Percentiles rank a stretch among this genome's conserved stretches.
Evolutionary conservation across 2,888 invertebrate species (phyloP).

Genomic region (Brenthis ino): DNA sequence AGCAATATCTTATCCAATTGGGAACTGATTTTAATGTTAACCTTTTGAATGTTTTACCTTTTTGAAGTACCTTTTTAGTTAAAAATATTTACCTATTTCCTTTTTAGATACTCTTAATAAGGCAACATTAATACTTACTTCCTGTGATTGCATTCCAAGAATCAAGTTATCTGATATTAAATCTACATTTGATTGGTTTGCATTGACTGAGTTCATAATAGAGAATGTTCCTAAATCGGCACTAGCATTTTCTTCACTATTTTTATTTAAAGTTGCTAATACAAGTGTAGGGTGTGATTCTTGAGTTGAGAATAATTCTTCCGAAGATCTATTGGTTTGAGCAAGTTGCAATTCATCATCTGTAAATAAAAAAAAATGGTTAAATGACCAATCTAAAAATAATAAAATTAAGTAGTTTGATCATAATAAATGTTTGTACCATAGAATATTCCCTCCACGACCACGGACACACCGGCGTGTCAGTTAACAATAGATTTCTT

Average conservation of each 20-base stretch:
- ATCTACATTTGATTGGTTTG: slow-evolving; percentile 23
- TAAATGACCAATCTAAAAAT: not conserved
- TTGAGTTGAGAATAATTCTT: slow-evolving; percentile 65
- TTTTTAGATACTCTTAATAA: too few species aligned
- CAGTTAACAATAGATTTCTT: too few species aligned
- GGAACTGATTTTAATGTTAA: too few species aligned
- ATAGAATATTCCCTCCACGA: too few species aligned
- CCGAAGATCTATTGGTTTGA: slow-evolving; percentile 61
- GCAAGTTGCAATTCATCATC: slow-evolving; percentile 68
- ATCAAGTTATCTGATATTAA: slow-evolving; percentile 45
- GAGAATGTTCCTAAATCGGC: slow-evolving; percentile 39
- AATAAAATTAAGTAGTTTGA: too few species aligned
- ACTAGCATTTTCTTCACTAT: slow-evolving; percentile 34
- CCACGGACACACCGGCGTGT: too few species aligned
- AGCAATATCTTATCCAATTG: too few species aligned
- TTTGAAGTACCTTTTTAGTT: too few species aligned
- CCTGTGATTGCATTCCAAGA: slow-evolving; percentile 50
- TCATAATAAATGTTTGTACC: too few species aligned
- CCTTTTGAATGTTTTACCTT: too few species aligned
- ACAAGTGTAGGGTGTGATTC: slow-evolving; percentile 41
- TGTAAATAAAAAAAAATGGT: slow-evolving; percentile 45
- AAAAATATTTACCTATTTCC: too few species aligned
- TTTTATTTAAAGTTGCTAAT: slow-evolving; percentile 24
- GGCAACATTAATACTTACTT: slow-evolving; percentile 51
- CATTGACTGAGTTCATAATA: slow-evolving; percentile 29